Percentiles rank a stretch among this genome's conserved stretches.
Conservation (phyloP, 2,888 invertebrate species). For the Flexamia atlantica region DNA sequence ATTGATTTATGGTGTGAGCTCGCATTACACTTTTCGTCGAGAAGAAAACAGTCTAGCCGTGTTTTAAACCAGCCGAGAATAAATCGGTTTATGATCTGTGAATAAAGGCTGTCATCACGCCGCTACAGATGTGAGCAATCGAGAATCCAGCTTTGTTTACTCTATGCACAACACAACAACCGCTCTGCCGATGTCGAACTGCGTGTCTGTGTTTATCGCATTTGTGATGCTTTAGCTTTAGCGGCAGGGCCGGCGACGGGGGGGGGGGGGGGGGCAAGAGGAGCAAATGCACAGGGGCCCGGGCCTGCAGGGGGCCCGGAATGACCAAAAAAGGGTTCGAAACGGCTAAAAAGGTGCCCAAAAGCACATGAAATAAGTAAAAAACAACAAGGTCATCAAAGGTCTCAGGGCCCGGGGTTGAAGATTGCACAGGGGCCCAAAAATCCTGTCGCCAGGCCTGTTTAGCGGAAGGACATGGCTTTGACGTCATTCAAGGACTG, state of each 20-base stretch:
- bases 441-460: no score
- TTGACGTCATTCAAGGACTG: neutral
- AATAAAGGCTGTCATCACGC: slow-evolving; percentile 14
- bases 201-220: slow-evolving; percentile 24
- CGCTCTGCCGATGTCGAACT: neutral
- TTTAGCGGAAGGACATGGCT: neutral
- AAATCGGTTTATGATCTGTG: slow-evolving; percentile 1
- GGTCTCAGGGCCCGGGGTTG: no score
- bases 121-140: slow-evolving; percentile 1
- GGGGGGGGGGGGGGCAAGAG: no score
- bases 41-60: neutral
- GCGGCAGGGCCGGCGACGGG: no score
- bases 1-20: neutral
- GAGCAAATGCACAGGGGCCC: no score
- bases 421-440: no score
- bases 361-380: no score
- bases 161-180: slow-evolving; percentile 26
- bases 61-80: slow-evolving; percentile 4
- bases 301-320: no score
- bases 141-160: slow-evolving; percentile 17
- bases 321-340: no score
- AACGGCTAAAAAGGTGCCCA: no score
- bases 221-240: neutral
- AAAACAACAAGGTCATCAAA: no score
- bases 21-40: neutral